These are phyloP conservation scores for Glaucomys volans DNA, from an alignment of 2,113 vertebrate species.

Conservation along the genomic window DNA sequence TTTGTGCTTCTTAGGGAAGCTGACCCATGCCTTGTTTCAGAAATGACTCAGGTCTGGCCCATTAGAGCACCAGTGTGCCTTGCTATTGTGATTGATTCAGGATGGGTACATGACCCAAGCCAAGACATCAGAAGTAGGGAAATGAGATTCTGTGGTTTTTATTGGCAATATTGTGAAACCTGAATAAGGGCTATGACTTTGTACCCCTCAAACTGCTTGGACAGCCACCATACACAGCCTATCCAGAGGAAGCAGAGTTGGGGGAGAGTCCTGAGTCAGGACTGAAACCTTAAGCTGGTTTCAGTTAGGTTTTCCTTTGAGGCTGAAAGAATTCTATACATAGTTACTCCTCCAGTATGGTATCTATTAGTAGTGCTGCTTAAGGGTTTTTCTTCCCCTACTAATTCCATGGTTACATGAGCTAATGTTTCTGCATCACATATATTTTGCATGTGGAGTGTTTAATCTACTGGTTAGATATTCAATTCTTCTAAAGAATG, in stretches of 20 bases:
- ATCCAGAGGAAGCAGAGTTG: not conserved
- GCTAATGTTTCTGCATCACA: not conserved
- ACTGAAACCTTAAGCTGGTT: not conserved
- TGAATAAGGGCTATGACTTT: not conserved
- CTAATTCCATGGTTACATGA: not conserved
- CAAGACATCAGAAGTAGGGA: not conserved
- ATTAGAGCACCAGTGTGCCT: not conserved
- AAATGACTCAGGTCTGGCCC: not conserved
- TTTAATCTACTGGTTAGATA: slow-evolving; percentile 3
- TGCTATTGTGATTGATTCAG: not conserved
- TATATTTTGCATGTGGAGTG: not conserved
- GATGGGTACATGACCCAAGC: not conserved
- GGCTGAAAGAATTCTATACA: not conserved
- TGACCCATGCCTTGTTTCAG: not conserved
- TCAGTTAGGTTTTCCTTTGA: not conserved
- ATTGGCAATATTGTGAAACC: not conserved
- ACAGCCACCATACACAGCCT: not conserved
- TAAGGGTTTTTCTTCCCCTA: not conserved
- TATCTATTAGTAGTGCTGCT: not conserved
- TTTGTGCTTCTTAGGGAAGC: not conserved
- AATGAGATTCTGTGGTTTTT: not conserved
- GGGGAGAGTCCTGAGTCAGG: not conserved
- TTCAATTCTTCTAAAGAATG: not conserved
- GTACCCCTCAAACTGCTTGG: not conserved
- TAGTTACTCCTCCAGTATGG: not conserved